A percentile compares a stretch with the other conserved stretches of the same genome.
Conservation (phyloP, 2,797 vertebrate species). For the Sebastes nivosus region DNA sequence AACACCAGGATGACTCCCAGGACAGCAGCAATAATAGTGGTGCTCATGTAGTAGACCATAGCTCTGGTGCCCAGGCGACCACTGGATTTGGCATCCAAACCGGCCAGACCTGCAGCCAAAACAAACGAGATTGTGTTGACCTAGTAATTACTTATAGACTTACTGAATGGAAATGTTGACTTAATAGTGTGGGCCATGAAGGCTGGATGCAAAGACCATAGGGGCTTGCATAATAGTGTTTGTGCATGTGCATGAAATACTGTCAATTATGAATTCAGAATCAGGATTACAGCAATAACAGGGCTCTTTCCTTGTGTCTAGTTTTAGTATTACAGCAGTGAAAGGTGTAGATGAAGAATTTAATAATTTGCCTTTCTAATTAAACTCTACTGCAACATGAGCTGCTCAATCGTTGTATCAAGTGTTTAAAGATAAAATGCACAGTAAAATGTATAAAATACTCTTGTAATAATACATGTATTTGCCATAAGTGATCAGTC, state of each 20-base stretch:
- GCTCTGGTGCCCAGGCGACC: conserved; percentile 96
- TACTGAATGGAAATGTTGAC: conserved; percentile 29
- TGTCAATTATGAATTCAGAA: neutral
- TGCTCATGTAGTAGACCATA: conserved; percentile 98
- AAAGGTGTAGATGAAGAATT: neutral
- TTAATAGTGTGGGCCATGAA: neutral
- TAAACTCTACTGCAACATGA: neutral
- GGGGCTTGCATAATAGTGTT: neutral
- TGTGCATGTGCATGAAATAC: neutral
- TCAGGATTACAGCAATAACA: neutral
- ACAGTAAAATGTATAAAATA: neutral
- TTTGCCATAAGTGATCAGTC: neutral
- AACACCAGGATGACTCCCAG: conserved; percentile 97
- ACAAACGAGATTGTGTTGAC: conserved; percentile 35
- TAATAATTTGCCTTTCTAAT: neutral
- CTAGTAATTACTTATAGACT: conserved; percentile 15
- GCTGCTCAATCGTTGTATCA: neutral
- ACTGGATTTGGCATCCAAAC: conserved; percentile 97
- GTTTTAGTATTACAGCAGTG: neutral
- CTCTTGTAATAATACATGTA: neutral
- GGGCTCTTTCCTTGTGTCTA: neutral
- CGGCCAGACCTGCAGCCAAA: conserved; percentile 88
- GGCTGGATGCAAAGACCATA: conserved; percentile 1
- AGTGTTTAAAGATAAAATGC: too few species aligned
- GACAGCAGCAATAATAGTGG: conserved; percentile 95